Base-by-base conservation (phyloP, 2,888 invertebrate genomes). In the Volucella bombylans region DNA sequence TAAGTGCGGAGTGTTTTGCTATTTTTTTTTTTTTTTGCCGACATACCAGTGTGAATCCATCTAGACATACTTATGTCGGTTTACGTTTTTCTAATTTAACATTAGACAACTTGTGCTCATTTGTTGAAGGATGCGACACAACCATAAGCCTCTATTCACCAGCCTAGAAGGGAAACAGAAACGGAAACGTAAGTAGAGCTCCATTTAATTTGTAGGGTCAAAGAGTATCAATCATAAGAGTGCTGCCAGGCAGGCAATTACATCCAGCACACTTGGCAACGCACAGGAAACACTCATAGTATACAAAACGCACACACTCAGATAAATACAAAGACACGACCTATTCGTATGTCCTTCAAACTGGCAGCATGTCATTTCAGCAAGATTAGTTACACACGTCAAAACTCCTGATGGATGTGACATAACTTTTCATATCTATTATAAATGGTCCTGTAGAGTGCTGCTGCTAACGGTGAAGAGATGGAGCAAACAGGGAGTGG, bases 361-460 rank as follows among this genome's bases (percentile, higher is more conserved):
- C 69, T 54, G 65, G 52, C 69, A 71, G 45, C 69, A 64, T 79
- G 83, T 79, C 83, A 79, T 74, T 79, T 74, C 74, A 54, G 74
- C 69, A 83, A 65, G 67, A 71, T 79, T 71, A 83, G 65, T 83
- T 79, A 74, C 69, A 74, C 55, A 65, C 65, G 73, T 83, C 83
- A 83, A 74, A 76, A 18, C 49, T 38, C 71, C 71, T 83, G 79
- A 83, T 83, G 79, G 79, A 83, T 83, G 69, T 83, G 82, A 83
- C 83, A 83, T 50, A 83, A 83, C 71, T 83, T 83, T 83, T 79
- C 74, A 76, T 83, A 61, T 83, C 79, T 79, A 71, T 74, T 79
- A 83, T 74, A 74, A 79, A 83, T 83, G 79, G 71, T 83, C 43
- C 67, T 45, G 18, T 11, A 74, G 59, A 71, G 11, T 39, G 45